These are phyloP conservation scores for Eupithecia tripunctaria DNA, from an alignment of 2,888 invertebrate species.

Conservation along the genomic window DNA sequence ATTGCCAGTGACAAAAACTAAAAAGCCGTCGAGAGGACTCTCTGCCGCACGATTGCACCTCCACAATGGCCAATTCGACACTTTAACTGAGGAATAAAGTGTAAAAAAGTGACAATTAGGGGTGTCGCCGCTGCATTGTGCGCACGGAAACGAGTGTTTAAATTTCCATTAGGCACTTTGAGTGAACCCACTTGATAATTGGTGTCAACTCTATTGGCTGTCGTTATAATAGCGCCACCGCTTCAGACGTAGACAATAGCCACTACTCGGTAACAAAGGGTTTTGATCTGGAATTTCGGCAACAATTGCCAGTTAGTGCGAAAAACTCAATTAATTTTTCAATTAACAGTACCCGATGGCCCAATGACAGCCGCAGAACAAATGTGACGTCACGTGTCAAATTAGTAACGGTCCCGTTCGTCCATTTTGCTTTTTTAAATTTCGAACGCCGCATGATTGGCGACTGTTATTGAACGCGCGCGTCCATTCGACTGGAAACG, in stretches of 20 bases:
- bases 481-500: conserved; percentile 62
- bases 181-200: conserved; percentile 56
- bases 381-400: conserved; percentile 79
- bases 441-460: conserved; percentile 76
- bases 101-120: conserved; percentile 67
- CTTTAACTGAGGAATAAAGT: conserved; percentile 70
- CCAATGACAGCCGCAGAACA: conserved; percentile 63
- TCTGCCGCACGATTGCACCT: conserved; percentile 62
- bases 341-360: conserved; percentile 48
- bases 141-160: conserved; percentile 77
- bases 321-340: conserved; percentile 59
- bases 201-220: conserved; percentile 52
- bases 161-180: conserved; percentile 80
- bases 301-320: conserved; percentile 8
- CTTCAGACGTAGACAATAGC: conserved; percentile 39
- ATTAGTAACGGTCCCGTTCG: conserved; percentile 76
- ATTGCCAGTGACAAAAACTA: conserved; percentile 47
- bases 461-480: conserved; percentile 70
- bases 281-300: neutral
- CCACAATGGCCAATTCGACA: conserved; percentile 81
- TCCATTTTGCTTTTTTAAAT: conserved; percentile 79
- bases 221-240: conserved; percentile 38
- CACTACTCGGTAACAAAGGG: conserved; percentile 30
- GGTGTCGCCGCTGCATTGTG: conserved; percentile 67
- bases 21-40: conserved; percentile 48